phyloP scores from a whole-genome alignment of 2,797 vertebrate species.

The Tachyglossus aculeatus region DNA sequence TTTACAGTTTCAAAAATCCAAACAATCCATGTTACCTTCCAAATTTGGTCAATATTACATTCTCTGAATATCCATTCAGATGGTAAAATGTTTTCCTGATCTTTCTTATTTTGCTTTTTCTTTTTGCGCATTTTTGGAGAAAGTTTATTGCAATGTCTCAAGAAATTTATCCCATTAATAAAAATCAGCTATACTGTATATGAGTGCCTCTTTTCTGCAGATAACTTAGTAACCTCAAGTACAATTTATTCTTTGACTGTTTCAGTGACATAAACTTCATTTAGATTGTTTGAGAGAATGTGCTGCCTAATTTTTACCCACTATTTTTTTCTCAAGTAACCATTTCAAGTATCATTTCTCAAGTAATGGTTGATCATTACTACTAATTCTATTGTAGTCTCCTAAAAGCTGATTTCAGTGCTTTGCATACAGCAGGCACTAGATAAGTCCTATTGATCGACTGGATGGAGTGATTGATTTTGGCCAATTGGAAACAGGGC shows the following conservation, averaged over 20 bases:
- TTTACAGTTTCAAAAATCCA: constrained; percentile 16
- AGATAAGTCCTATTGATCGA: too few species aligned
- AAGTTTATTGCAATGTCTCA: constrained; percentile 23
- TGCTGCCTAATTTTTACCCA: neutral
- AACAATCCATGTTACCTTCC: constrained; percentile 28
- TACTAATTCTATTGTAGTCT: too few species aligned
- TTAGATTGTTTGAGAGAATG: neutral
- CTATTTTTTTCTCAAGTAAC: too few species aligned
- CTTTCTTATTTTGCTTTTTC: neutral
- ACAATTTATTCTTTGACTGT: constrained; percentile 1
- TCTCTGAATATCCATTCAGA: constrained; percentile 14
- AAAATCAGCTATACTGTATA: neutral
- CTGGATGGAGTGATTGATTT: too few species aligned
- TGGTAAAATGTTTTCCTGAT: constrained; percentile 33
- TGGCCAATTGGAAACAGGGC: too few species aligned
- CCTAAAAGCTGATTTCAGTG: too few species aligned
- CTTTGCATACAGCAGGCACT: too few species aligned
- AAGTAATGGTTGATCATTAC: too few species aligned
- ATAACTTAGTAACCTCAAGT: neutral
- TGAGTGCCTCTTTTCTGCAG: constrained; percentile 16
- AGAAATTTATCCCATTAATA: constrained; percentile 5
- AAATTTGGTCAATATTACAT: neutral
- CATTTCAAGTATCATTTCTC: too few species aligned
- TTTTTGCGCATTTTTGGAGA: constrained; percentile 11
- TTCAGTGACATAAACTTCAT: constrained; percentile 15